These are phyloP conservation scores for Plumapathes pennacea DNA, from an alignment of 92 coral and sea anemone species.

Conservation along the genomic window DNA sequence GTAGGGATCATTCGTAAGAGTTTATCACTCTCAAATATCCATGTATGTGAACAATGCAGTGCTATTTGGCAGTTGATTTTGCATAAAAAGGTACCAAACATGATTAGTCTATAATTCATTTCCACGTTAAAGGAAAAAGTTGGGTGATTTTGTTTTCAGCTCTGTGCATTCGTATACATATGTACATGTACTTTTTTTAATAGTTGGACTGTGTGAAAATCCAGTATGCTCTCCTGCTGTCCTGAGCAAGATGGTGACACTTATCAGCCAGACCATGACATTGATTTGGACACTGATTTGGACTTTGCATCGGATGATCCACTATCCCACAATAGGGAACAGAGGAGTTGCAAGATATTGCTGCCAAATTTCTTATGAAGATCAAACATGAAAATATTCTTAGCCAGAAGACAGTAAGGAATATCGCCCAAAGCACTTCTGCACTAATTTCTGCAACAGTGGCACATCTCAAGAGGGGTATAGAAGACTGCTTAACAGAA, in stretches of 20 bases:
- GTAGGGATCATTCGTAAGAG: no score
- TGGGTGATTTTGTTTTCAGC: no score
- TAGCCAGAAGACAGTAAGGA: neutral
- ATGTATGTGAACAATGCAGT: no score
- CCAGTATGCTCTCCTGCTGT: neutral
- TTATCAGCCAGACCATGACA: conserved; percentile 1
- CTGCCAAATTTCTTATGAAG: conserved; percentile 6
- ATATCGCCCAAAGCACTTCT: conserved; percentile 6
- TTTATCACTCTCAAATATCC: no score
- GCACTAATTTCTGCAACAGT: conserved; percentile 7
- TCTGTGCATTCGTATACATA: no score
- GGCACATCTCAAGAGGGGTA: neutral
- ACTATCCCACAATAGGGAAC: neutral
- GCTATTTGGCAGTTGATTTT: no score
- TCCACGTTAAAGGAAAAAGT: no score
- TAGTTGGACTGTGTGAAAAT: neutral
- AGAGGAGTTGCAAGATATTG: conserved; percentile 10
- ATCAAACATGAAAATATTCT: conserved; percentile 12
- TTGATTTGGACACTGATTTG: neutral
- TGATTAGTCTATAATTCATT: no score
- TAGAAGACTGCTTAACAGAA: neutral
- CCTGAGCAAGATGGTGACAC: conserved; percentile 2
- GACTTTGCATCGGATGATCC: conserved; percentile 4
- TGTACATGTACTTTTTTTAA: no score
- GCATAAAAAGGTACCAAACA: no score